phyloP scores from a whole-genome alignment of 2,888 invertebrate genomes.

The Pristionchus fissidentatus region DNA sequence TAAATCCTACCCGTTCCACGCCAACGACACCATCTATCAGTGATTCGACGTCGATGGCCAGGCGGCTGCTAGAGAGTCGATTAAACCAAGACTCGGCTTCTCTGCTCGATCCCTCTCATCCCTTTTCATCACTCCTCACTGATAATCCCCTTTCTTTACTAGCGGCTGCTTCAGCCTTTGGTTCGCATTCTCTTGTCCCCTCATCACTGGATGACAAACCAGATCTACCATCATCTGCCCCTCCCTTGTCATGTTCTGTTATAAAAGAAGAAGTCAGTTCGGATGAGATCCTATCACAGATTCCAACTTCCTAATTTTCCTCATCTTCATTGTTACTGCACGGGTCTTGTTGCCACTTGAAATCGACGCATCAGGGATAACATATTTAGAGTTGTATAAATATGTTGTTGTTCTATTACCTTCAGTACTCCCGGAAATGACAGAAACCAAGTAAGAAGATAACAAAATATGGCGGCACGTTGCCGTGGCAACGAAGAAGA shows the following conservation, averaged over 20 bases:
- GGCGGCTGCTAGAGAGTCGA: conserved; percentile 29
- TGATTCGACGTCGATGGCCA: conserved; percentile 23
- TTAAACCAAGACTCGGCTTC: neutral
- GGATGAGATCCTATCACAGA: conserved; percentile 30
- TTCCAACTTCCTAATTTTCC: conserved; percentile 30
- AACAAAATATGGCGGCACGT: neutral
- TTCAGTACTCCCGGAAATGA: neutral
- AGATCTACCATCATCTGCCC: conserved; percentile 18
- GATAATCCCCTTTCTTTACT: conserved; percentile 59
- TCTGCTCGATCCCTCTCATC: conserved; percentile 38
- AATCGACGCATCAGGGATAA: conserved; percentile 40
- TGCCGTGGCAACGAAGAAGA: conserved; percentile 17
- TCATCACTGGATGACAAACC: conserved; percentile 6
- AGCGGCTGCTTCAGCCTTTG: conserved; percentile 62
- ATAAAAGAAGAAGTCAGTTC: neutral
- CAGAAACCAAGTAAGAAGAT: neutral
- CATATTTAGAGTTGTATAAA: conserved; percentile 41
- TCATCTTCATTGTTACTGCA: conserved; percentile 3
- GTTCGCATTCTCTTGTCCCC: conserved; percentile 13
- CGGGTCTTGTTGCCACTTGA: conserved; percentile 45
- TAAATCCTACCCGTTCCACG: conserved; percentile 31
- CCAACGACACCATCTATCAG: conserved; percentile 25
- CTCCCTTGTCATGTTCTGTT: conserved; percentile 35
- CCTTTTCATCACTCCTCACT: conserved; percentile 23
- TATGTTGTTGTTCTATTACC: conserved; percentile 8